phyloP scores from a whole-genome alignment of 2,888 invertebrate species.

The Ichneumoninae sp. region DNA sequence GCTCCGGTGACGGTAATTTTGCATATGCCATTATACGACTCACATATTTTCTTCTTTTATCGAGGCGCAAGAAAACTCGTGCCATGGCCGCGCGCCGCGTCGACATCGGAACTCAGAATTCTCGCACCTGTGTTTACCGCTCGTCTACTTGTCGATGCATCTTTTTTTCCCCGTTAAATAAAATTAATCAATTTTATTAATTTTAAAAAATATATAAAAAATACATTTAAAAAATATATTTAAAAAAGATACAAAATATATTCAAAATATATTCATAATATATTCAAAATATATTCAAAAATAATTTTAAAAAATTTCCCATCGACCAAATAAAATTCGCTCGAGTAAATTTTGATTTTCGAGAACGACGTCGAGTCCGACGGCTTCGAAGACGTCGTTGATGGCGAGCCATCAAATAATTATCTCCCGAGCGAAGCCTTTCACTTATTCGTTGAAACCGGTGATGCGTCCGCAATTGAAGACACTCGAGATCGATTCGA shows the following conservation, averaged over 20 bases:
- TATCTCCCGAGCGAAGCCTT: not conserved
- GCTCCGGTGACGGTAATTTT: constrained; percentile 3
- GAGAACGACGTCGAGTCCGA: not conserved
- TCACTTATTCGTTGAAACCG: not conserved
- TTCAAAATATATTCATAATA: too few relatives aligned
- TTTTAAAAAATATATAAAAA: too few relatives aligned
- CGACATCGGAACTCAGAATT: constrained; percentile 11
- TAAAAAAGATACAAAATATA: too few relatives aligned
- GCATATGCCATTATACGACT: constrained; percentile 9
- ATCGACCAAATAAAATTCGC: not conserved
- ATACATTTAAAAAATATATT: too few relatives aligned
- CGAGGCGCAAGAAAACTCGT: not conserved
- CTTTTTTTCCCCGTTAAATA: too few relatives aligned
- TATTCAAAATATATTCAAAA: too few relatives aligned
- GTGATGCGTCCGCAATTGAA: constrained; percentile 7
- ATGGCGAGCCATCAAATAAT: constrained; percentile 7
- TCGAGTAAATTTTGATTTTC: not conserved
- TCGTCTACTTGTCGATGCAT: not conserved
- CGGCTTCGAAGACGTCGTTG: not conserved
- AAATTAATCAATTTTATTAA: too few relatives aligned
- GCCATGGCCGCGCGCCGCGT: not conserved
- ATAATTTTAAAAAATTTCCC: not conserved
- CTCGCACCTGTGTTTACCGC: constrained; percentile 30
- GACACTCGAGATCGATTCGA: constrained; percentile 31
- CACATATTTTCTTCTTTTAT: constrained; percentile 9